Base-by-base conservation (phyloP, 1,140 invertebrate genomes). In the Drosophila albomicans region DNA sequence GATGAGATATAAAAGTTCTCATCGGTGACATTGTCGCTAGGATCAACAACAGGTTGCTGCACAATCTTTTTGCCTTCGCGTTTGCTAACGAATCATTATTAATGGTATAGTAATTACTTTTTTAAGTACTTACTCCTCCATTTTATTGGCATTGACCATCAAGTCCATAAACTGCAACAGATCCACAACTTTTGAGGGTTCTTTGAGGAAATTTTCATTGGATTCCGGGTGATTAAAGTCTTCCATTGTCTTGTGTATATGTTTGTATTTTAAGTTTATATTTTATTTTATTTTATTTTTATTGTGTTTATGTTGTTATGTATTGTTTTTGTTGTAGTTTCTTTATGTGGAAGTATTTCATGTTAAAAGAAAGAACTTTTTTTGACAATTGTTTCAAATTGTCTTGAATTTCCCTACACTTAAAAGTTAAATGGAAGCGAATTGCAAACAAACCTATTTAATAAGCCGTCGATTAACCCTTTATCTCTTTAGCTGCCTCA, bases 131-230 rank as follows among this genome's bases (percentile, higher is more conserved):
- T 57, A 76, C 66, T 52, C 79, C 7, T 88, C 85, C 32, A 68
- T 54, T 51, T 73, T 80, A 16, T 75, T 78, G 6, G 63, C 41
- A 15, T 67, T 72, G 2, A 5, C 3, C 11, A 87, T 65, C 0
- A 0, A 2, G 0, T 68, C 61, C 3, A 87, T 30, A 10, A 48
- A 57, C 5, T 81, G 48, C 1, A 84, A 11, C 0, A 78, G 4
- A 1, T 88, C 84, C 0, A 28, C 7, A 0, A 87, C 61, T 7
- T 59, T 72, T 1, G 84, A 81, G 0, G 61, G 64, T 5, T 46
- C 1, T 0, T 38, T 5, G 0, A 87, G 67, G 13, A 88, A 87
- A 1, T 38, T 48, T 30, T 87, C 84, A 38, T 88, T 20, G 3
- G 3, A 51, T 20, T 79, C 56, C 0, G 67, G 66, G 25, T 75